Evolutionary conservation across 1,140 invertebrate genomes (phyloP), one percentile per base, ranked within the genome.

Genomic region (Conus ventricosus): DNA sequence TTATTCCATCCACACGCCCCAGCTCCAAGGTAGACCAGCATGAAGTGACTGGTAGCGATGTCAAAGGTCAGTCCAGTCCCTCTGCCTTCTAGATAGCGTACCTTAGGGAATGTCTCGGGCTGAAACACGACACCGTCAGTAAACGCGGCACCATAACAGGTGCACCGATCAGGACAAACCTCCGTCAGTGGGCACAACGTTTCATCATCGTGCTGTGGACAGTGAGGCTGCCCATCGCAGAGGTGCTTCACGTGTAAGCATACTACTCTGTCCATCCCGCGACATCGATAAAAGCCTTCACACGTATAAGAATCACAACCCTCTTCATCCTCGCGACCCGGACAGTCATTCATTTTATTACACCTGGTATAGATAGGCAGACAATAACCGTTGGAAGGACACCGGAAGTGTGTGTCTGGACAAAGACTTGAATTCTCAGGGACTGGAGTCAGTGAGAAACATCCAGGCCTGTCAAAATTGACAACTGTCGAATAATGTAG

Each of bases 101-200:
- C 8, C 1, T 53, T 15, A 6, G 25, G 57, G 80, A 75, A 53
- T 8, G 25, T 53, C 7, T 60, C 75, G 23, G 55, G 27, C 20
- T 11, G 27, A 55, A 84, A 75, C 4, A 67, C 13, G 17, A 51
- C 23, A 20, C n/a, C 4, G 55, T 83, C 87, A 13, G 27, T 60
- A 25, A 88, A 67, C 10, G 63, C 54, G n/a, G 27, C 17, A 63
- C 78, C 85, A 60, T 39, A 39, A 54, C 86, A 90, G 7, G 51
- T 23, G 60, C 86, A 90, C 51, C n/a, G 71, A 93, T 67, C 91
- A 94, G 84, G 84, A 53, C 84, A 85, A 54, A 6, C 15, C 6
- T 71, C 67, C 5, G 80, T 23, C 25, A 85, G 25, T 15, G 87
- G 25, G 80, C 87, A 90, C 27, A 89, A 55, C 67, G 60, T n/a